Percentiles rank a stretch among this genome's conserved stretches.
Conservation (phyloP, 2,888 invertebrate genomes). For the Incurvaria masculella region DNA sequence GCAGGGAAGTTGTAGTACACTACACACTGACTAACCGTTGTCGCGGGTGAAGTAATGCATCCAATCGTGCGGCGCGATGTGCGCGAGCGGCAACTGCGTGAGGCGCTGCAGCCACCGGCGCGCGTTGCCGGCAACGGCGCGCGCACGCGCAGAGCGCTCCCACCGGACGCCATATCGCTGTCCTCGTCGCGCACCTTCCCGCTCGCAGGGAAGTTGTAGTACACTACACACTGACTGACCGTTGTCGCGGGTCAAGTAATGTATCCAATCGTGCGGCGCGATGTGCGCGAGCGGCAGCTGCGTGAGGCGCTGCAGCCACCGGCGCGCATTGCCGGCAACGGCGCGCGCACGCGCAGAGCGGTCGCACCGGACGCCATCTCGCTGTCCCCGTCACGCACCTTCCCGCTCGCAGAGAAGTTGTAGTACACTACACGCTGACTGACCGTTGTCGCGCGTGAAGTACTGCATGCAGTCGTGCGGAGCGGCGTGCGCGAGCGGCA, state of each 20-base stretch:
- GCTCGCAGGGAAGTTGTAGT: constrained; percentile 61
- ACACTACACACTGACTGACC: constrained; percentile 65
- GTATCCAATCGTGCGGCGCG: constrained; percentile 74
- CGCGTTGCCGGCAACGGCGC: constrained; percentile 52
- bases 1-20: too few species aligned
- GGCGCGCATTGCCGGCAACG: constrained; percentile 59
- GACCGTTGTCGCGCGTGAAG: constrained; percentile 59
- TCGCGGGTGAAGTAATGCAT: constrained; percentile 66
- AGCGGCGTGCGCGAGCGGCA: constrained; percentile 73
- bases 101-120: constrained; percentile 78
- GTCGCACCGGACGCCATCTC: constrained; percentile 31
- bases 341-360: constrained; percentile 51
- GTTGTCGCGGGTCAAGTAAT: constrained; percentile 63
- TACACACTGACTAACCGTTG: constrained; percentile 59
- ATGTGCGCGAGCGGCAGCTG: constrained; percentile 76
- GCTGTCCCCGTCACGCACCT: constrained; percentile 30
- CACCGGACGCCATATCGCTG: constrained; percentile 23
- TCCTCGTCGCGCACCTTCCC: constrained; percentile 38
- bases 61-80: constrained; percentile 74
- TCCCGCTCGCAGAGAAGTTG: constrained; percentile 56
- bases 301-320: constrained; percentile 75
- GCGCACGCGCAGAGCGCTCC: constrained; percentile 54
- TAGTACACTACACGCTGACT: constrained; percentile 65
- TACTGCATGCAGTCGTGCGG: constrained; percentile 79
- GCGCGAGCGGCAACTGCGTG: constrained; percentile 72